Conservation (phyloP, 2,888 invertebrate species). For the Cataglyphis rosenhaueri region DNA sequence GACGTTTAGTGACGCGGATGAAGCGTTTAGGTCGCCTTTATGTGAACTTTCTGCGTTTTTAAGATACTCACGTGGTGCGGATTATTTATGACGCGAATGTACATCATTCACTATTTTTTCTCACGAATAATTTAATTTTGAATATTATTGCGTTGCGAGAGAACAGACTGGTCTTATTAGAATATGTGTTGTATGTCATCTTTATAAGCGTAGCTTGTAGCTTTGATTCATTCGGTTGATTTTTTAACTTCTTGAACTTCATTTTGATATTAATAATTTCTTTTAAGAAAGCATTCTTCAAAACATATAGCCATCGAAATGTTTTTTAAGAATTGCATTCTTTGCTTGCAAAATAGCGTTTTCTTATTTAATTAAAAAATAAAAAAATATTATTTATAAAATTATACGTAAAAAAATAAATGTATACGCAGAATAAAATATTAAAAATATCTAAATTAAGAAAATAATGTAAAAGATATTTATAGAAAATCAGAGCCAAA, state of each 20-base stretch:
- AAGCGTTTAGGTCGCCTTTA: constrained; percentile 54
- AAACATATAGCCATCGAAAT: neutral
- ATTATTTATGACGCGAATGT: constrained; percentile 21
- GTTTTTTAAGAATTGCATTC: neutral
- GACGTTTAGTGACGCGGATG: constrained; percentile 78
- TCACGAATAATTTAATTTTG: constrained; percentile 9
- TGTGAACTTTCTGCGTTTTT: constrained; percentile 54
- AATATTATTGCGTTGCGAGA: neutral
- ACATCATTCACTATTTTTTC: neutral
- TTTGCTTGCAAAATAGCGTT: neutral
- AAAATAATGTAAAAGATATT: neutral
- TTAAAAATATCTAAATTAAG: neutral
- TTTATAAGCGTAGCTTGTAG: constrained; percentile 18
- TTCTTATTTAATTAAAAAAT: neutral
- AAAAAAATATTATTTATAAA: constrained; percentile 6
- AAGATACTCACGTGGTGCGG: neutral
- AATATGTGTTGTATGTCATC: neutral
- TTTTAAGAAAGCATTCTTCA: neutral
- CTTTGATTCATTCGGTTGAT: constrained; percentile 8
- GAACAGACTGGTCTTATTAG: neutral
- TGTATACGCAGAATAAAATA: neutral
- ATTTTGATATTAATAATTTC: neutral
- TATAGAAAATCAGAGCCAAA: neutral
- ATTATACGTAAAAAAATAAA: neutral
- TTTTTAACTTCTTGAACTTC: constrained; percentile 31